Percentiles rank a stretch among this genome's conserved stretches.
Conservation (phyloP, 2,113 vertebrate species). For the Calypte anna region DNA sequence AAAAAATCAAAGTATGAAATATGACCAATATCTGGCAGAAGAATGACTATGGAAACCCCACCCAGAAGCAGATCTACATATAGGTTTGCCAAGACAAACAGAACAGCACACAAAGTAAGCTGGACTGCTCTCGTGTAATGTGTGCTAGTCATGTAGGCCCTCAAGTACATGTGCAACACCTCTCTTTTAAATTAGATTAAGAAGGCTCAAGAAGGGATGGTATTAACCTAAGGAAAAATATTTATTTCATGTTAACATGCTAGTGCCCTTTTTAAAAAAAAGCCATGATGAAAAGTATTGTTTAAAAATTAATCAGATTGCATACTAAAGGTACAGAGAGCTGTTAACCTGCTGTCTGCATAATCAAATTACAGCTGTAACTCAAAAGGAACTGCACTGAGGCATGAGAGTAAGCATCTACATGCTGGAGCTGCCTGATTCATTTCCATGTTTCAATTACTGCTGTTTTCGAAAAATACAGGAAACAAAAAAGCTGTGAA, state of each 20-base stretch:
- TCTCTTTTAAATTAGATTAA: background rate
- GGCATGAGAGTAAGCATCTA: background rate
- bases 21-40: conserved; percentile 7
- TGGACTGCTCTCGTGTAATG: background rate
- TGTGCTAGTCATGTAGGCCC: background rate
- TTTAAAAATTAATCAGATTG: background rate
- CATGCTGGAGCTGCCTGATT: background rate
- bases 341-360: background rate
- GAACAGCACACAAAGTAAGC: conserved; percentile 1
- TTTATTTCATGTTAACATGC: background rate
- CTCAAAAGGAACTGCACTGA: background rate
- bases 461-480: background rate
- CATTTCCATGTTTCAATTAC: background rate
- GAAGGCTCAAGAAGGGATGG: background rate
- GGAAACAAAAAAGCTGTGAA: accelerated
- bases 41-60: background rate
- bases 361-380: background rate
- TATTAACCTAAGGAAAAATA: background rate
- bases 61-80: background rate
- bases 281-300: background rate
- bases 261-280: background rate
- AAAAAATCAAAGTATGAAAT: background rate
- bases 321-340: background rate
- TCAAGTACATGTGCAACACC: background rate
- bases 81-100: conserved; percentile 47